A percentile compares a stretch with the other conserved stretches of the same genome.
Conservation (phyloP, 2,113 vertebrate species). For the Cyprinodon tularosa region DNA sequence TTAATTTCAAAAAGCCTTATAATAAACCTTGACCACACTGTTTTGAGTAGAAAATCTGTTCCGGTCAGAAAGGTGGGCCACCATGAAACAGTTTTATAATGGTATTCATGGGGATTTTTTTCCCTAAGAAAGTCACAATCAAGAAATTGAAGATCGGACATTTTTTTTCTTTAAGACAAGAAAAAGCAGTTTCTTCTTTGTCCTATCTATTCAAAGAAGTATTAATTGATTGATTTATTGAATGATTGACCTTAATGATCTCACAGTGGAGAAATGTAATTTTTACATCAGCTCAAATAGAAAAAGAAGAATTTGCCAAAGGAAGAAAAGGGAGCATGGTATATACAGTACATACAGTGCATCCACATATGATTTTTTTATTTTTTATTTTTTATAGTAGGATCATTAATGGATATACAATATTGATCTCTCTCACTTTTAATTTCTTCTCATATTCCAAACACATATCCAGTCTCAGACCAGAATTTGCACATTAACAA, state of each 20-base stretch:
- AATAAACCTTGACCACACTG: conserved; percentile 59
- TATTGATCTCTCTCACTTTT: conserved; percentile 36
- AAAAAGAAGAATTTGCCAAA: too few species aligned
- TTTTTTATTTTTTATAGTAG: too few species aligned
- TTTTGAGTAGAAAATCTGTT: conserved; percentile 50
- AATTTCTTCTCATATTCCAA: conserved; percentile 30
- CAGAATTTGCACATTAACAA: too few species aligned
- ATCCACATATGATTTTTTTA: too few species aligned
- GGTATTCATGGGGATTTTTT: conserved; percentile 46
- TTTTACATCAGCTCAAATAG: too few species aligned
- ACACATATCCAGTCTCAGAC: neutral
- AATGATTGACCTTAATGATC: too few species aligned
- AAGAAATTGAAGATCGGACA: conserved; percentile 49
- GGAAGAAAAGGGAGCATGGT: too few species aligned
- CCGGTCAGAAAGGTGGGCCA: conserved; percentile 42
- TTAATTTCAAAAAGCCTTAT: conserved; percentile 59
- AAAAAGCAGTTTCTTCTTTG: conserved; percentile 52
- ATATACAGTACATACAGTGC: too few species aligned
- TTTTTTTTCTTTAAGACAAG: conserved; percentile 46
- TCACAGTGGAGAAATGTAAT: too few species aligned
- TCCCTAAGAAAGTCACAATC: conserved; percentile 42
- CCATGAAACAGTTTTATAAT: conserved; percentile 53
- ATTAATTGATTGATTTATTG: neutral
- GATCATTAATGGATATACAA: conserved; percentile 11
- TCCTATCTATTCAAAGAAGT: conserved; percentile 43